These are phyloP conservation scores for Sapayoa aenigma DNA, from an alignment of 2,113 vertebrate genomes.

Conservation along the genomic window DNA sequence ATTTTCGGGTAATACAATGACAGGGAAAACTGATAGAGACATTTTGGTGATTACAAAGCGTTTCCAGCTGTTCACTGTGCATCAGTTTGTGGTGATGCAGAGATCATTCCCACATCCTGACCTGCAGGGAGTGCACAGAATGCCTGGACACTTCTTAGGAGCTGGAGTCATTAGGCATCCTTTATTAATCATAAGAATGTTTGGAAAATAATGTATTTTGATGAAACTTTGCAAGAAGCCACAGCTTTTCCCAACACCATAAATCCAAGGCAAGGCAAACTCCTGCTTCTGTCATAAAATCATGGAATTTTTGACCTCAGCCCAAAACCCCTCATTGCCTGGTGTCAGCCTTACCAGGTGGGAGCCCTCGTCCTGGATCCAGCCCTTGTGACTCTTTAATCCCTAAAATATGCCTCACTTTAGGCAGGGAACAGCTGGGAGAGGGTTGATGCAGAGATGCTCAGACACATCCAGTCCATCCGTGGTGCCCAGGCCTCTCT, in stretches of 20 bases:
- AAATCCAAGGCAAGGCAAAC: background rate
- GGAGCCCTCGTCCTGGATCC: background rate
- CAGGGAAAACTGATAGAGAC: background rate
- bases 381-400: background rate
- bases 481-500: rapidly evolving
- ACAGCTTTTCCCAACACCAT: rapidly evolving
- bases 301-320: background rate
- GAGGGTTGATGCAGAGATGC: background rate
- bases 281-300: background rate
- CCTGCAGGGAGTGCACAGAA: background rate
- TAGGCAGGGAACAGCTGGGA: rapidly evolving
- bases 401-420: background rate
- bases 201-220: background rate
- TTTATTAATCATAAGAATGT: background rate
- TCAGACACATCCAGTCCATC: background rate
- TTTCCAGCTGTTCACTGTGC: background rate
- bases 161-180: background rate
- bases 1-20: rapidly evolving
- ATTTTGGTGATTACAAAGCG: background rate
- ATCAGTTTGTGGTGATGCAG: background rate
- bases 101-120: background rate
- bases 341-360: background rate
- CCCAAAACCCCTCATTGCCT: background rate
- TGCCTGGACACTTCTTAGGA: background rate
- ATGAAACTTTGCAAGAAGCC: background rate